These are phyloP conservation scores for Erythrocebus patas DNA, from an alignment of 2,113 vertebrate species.

Conservation along the genomic window DNA sequence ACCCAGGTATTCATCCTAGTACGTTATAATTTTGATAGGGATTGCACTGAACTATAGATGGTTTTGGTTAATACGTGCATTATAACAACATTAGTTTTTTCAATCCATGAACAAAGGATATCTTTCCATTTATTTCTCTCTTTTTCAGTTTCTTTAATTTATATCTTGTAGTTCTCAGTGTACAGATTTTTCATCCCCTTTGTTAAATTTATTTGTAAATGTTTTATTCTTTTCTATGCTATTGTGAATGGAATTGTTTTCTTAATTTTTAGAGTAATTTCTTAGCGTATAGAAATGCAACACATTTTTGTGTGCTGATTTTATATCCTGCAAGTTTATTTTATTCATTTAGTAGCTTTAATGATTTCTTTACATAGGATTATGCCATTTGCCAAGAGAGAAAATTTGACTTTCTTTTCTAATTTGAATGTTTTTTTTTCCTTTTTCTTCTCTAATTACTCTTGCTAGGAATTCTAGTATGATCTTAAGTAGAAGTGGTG, in stretches of 20 bases:
- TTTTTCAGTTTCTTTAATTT: background rate
- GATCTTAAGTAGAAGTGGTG: background rate
- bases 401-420: background rate
- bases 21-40: background rate
- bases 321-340: background rate
- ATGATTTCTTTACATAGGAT: background rate
- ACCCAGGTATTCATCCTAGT: too few species aligned
- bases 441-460: background rate
- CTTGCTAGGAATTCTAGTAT: background rate
- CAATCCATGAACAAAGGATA: background rate
- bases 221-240: background rate
- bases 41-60: background rate
- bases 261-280: background rate
- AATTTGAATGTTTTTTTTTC: background rate
- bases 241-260: background rate
- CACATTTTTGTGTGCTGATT: background rate
- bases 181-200: background rate
- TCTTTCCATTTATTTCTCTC: background rate
- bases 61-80: background rate
- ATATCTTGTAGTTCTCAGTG: background rate
- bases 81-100: too few species aligned
- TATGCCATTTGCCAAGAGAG: background rate
- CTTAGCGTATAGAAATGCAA: too few species aligned
- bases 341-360: background rate
- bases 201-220: background rate